phyloP scores from a whole-genome alignment of 2,797 vertebrate genomes.

The Sternotherus odoratus region DNA sequence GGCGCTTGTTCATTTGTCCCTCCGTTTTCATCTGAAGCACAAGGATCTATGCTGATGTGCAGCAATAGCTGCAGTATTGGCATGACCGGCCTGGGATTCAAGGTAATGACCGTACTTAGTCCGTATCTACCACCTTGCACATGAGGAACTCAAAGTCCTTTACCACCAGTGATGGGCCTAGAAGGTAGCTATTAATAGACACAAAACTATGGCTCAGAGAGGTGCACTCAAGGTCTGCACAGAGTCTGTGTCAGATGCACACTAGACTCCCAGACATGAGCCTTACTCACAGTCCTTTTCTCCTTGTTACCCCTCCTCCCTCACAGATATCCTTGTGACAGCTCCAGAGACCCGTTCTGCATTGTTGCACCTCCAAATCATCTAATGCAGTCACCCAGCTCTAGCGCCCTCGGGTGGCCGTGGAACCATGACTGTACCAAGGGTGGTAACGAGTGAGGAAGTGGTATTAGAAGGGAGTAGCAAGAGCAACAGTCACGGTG shows the following conservation, averaged over 20 bases:
- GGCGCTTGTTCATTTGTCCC: neutral
- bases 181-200: neutral
- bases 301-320: fast-evolving
- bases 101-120: neutral
- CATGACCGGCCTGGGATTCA: neutral
- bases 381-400: neutral
- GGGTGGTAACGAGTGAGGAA: neutral
- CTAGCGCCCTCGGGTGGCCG: neutral
- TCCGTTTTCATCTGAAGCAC: neutral
- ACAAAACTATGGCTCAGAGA: neutral
- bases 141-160: neutral
- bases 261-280: neutral
- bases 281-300: neutral
- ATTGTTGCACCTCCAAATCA: neutral
- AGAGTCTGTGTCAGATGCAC: neutral
- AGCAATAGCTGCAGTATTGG: neutral
- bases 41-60: neutral
- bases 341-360: neutral
- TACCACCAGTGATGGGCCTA: neutral
- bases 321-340: neutral
- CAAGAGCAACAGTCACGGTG: neutral
- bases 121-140: neutral
- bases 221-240: neutral
- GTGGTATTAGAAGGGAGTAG: neutral
- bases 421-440: neutral